phyloP scores from a whole-genome alignment of 2,888 invertebrate genomes.

The Cryptophagus acutangulus region DNA sequence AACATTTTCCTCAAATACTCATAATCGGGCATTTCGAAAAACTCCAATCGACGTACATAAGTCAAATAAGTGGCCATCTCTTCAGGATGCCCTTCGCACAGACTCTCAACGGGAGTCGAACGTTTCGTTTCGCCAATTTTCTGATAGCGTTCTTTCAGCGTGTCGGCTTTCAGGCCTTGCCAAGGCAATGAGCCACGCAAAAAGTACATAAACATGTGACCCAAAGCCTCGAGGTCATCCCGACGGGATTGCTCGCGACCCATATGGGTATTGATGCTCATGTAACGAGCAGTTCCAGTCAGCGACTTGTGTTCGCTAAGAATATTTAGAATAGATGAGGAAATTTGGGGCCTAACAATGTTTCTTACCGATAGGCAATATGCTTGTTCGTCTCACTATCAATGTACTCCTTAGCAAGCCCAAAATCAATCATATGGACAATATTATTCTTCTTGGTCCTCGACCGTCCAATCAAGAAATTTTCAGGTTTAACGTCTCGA shows the following conservation, averaged over 20 bases:
- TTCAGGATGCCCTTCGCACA: slow-evolving; percentile 82
- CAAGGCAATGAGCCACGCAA: slow-evolving; percentile 98
- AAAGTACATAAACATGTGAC: slow-evolving; percentile 99
- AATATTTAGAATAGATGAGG: slow-evolving; percentile 8
- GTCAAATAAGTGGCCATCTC: slow-evolving; percentile 96
- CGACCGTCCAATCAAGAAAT: slow-evolving; percentile 98
- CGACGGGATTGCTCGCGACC: slow-evolving; percentile 99
- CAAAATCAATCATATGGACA: slow-evolving; percentile 99
- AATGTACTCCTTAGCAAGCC: slow-evolving; percentile 99
- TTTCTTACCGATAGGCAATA: slow-evolving; percentile 79
- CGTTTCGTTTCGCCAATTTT: slow-evolving; percentile 99
- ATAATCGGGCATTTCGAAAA: slow-evolving; percentile 99
- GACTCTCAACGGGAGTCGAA: slow-evolving; percentile 93
- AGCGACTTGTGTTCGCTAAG: slow-evolving; percentile 98
- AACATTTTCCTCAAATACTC: slow-evolving; percentile 95
- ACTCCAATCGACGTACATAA: slow-evolving; percentile 93
- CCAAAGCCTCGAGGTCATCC: slow-evolving; percentile 98
- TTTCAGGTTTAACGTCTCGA: slow-evolving; percentile 99
- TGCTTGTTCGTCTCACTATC: slow-evolving; percentile 99
- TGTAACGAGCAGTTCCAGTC: slow-evolving; percentile 99
- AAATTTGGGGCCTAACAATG: neutral
- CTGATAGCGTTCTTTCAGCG: slow-evolving; percentile 98
- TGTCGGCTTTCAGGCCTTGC: slow-evolving; percentile 99
- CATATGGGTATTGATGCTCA: slow-evolving; percentile 99
- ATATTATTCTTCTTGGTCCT: slow-evolving; percentile 97